Percentiles rank a stretch among this genome's conserved stretches.
Conservation (phyloP, 2,113 vertebrate species). For the Sinocyclocheilus rhinocerous region DNA sequence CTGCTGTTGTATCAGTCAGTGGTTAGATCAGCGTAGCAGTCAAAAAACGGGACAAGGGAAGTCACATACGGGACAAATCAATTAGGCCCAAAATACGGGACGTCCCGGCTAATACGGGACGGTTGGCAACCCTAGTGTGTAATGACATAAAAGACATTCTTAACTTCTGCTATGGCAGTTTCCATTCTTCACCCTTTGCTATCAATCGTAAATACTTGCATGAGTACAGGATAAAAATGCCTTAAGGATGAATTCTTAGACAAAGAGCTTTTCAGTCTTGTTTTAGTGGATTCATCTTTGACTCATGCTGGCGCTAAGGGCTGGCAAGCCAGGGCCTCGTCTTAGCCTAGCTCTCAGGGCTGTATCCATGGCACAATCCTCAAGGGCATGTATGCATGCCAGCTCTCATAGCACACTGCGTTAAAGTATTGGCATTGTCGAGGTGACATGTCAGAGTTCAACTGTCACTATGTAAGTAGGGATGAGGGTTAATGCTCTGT, state of each 20-base stretch:
- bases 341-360: slow-evolving; percentile 33
- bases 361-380: slow-evolving; percentile 35
- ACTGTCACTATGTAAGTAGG: background rate
- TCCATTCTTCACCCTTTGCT: slow-evolving; percentile 6
- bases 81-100: too few species aligned
- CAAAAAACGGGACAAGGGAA: too few species aligned
- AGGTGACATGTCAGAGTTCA: background rate
- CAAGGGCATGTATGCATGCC: background rate
- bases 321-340: slow-evolving; percentile 33
- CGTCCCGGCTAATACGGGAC: too few species aligned
- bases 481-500: background rate
- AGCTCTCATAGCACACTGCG: background rate
- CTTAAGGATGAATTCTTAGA: slow-evolving; percentile 49
- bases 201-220: slow-evolving; percentile 46
- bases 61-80: too few species aligned
- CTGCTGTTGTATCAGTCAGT: too few species aligned
- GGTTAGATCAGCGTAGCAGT: too few species aligned
- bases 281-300: slow-evolving; percentile 42
- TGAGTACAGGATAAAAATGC: slow-evolving; percentile 48
- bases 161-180: slow-evolving; percentile 50
- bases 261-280: slow-evolving; percentile 52
- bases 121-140: background rate
- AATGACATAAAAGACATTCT: slow-evolving; percentile 46
- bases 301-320: slow-evolving; percentile 21
- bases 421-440: background rate